Base-by-base conservation (phyloP, 2,113 vertebrate genomes). In the Morone saxatilis region DNA sequence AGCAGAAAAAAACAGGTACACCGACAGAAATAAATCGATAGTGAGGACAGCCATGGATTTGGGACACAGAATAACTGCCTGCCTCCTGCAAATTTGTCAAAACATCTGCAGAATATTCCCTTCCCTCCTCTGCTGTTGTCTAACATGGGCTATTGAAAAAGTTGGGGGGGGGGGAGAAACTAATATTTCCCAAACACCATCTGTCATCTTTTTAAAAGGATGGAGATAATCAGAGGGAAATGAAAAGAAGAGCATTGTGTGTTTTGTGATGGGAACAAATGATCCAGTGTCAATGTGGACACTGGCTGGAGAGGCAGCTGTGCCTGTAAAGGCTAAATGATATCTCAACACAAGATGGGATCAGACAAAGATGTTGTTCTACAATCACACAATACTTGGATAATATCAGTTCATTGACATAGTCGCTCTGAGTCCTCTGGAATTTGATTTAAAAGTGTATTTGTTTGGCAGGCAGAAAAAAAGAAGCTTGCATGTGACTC, bases 181-280 rank as follows among this genome's bases (percentile, higher is more conserved):
- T 36, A 57, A 76, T 59, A 68, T 68, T 78, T 78, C 76, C 53
- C 50, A 41, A 76, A 78, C 57, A 68, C 47, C 71, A 83, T 72
- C 72, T 62, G 86, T 74, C 38, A 69, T 88, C 43, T 78, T 85
- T 83, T 66, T 54, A 65, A 70, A 70, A 76, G 40, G 63, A 69
- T 12, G 66, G 40, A 51, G 65, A 84, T 40, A 70, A 81, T 80
- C 59, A 67, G 54, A 43, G 75, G 53, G 40, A 76, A 53, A 81
- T 48, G 40, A 77, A 43, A 54, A 73, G 36, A 71, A 57, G 45
- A 73, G 19, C 4, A n/a, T 65, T 16, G 1, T 68, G 65, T 41
- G 61, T 90, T 78, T 40, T 61, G 36, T 47, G 66, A 62, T 31
- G 45, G 31, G 53, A 81, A 70, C 60, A 48, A 81, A 53, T 40